These are phyloP conservation scores for Agelas oroides DNA, from an alignment of 37 sponge, comb jelly and placozoan genomes.

Conservation along the genomic window DNA sequence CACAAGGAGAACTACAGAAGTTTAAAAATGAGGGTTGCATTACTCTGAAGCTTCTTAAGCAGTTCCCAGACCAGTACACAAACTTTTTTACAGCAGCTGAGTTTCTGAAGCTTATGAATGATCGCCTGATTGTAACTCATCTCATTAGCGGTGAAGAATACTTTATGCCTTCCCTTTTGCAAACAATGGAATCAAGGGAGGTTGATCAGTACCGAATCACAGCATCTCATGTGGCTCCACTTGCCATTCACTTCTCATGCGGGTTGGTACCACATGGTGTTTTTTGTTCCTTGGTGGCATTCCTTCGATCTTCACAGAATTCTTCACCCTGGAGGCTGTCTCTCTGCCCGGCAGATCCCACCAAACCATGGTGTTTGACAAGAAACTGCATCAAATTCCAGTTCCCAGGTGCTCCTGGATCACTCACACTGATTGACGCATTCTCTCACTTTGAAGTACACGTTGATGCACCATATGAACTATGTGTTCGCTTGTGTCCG, in stretches of 20 bases:
- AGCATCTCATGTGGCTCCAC: too few relatives aligned
- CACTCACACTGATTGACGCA: neutral
- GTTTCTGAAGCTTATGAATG: neutral
- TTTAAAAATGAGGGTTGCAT: neutral
- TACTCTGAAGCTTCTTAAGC: neutral
- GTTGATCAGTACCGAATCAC: too few relatives aligned
- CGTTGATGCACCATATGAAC: neutral
- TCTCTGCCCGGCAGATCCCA: neutral
- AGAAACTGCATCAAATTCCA: neutral
- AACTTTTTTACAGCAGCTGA: neutral
- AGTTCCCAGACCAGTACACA: neutral
- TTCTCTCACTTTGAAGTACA: neutral
- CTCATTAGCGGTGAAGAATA: neutral
- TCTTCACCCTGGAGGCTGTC: neutral
- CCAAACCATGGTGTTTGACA: neutral
- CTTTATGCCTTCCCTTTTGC: neutral
- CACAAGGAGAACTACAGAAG: neutral
- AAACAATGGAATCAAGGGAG: neutral
- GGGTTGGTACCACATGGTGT: too few relatives aligned
- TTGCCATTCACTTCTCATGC: too few relatives aligned
- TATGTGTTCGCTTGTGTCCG: too few relatives aligned
- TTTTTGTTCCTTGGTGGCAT: too few relatives aligned
- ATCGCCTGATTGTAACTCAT: neutral
- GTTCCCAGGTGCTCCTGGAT: neutral
- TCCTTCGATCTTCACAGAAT: neutral